Evolutionary conservation across 2,888 invertebrate genomes (phyloP).

Genomic region (Pediacus dermestoides): DNA sequence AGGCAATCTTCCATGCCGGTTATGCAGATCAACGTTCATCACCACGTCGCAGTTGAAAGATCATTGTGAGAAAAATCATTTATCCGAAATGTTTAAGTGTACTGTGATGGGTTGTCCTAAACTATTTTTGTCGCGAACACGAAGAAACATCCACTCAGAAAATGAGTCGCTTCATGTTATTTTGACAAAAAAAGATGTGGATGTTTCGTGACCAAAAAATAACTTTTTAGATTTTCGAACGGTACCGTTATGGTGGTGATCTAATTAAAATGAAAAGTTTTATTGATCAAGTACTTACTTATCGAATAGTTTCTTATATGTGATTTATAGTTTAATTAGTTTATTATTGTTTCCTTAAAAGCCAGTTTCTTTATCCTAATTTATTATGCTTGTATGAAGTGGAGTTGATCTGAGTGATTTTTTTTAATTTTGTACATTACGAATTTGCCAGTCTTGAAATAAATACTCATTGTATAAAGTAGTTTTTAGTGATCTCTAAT

Average conservation of each 20-base stretch:
- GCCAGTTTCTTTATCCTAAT: conserved; percentile 44
- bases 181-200: conserved; percentile 44
- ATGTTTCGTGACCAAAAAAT: conserved; percentile 47
- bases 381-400: conserved; percentile 34
- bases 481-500: conserved; percentile 45
- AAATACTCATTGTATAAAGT: conserved; percentile 46
- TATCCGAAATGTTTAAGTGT: conserved; percentile 69
- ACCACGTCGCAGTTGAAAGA: conserved; percentile 63
- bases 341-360: conserved; percentile 36
- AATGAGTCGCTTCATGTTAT: conserved; percentile 56
- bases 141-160: conserved; percentile 73
- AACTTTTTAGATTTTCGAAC: conserved; percentile 42
- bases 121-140: conserved; percentile 74
- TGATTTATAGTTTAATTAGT: conserved; percentile 47
- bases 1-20: conserved; percentile 65
- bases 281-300: conserved; percentile 9
- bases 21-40: conserved; percentile 64
- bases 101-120: conserved; percentile 73
- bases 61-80: conserved; percentile 69
- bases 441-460: conserved; percentile 42
- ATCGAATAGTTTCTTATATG: conserved; percentile 38
- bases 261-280: conserved; percentile 29
- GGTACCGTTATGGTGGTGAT: conserved; percentile 50
- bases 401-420: conserved; percentile 8
- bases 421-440: conserved; percentile 23